Percentiles rank a stretch among this genome's conserved stretches.
phyloP scores from a whole-genome alignment of 2,797 vertebrate genomes.

The Danio aesculapii region DNA sequence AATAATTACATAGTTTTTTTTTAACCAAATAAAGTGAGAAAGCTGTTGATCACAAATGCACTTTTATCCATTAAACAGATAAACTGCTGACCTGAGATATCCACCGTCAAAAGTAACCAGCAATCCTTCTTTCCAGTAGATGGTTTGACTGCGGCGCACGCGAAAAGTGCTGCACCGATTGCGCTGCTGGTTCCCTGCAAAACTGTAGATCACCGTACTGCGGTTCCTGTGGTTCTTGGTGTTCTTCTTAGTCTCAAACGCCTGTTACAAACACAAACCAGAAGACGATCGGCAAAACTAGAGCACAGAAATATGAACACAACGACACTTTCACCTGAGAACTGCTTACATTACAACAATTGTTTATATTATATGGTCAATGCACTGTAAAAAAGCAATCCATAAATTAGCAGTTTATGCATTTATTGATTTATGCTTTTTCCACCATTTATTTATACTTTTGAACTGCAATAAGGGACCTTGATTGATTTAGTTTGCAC shows the following conservation, averaged over 20 bases:
- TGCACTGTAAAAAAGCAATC: no score
- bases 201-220: conserved; percentile 90
- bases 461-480: no score
- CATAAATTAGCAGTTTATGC: no score
- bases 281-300: background rate
- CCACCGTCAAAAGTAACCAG: conserved; percentile 96
- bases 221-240: conserved; percentile 76
- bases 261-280: conserved; percentile 71
- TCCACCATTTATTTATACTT: no score
- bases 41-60: background rate
- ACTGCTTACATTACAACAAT: background rate
- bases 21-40: background rate
- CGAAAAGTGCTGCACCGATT: conserved; percentile 96
- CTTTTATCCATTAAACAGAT: background rate
- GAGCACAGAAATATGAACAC: background rate
- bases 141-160: conserved; percentile 93
- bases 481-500: no score
- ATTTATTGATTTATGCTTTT: no score
- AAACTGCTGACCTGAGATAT: conserved; percentile 88
- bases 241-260: conserved; percentile 87
- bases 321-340: conserved; percentile 20
- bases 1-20: no score
- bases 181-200: conserved; percentile 85
- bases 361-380: no score
- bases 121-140: conserved; percentile 98